A percentile compares a stretch with the other conserved stretches of the same genome.
These are phyloP conservation scores for Entelurus aequoreus DNA, from an alignment of 2,113 vertebrate species.

Conservation along the genomic window DNA sequence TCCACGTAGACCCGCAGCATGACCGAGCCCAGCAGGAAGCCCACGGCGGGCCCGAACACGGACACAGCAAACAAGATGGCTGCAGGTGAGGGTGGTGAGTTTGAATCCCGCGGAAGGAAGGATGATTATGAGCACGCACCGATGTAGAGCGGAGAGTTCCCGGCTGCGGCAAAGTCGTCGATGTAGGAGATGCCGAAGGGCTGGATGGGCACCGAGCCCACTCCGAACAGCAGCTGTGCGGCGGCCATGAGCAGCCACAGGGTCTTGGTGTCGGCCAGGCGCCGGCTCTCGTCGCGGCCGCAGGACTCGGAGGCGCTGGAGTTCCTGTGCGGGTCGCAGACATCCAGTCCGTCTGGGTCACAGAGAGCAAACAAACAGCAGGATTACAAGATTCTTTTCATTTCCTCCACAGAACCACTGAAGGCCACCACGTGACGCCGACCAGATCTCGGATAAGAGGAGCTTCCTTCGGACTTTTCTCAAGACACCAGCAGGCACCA, in stretches of 20 bases:
- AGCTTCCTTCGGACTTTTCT: conserved; percentile 28
- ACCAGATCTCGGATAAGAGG: conserved; percentile 22
- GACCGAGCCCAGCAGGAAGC: conserved; percentile 84
- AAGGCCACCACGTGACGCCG: conserved; percentile 1
- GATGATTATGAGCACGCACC: conserved; percentile 59
- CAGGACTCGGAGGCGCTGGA: conserved; percentile 38
- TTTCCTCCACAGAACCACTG: conserved; percentile 29
- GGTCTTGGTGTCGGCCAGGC: conserved; percentile 69
- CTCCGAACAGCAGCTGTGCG: conserved; percentile 86
- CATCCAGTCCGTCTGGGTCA: conserved; percentile 52
- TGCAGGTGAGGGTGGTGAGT: conserved; percentile 54
- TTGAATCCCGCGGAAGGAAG: too few species aligned
- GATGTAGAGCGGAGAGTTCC: conserved; percentile 88
- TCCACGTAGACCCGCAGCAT: conserved; percentile 88
- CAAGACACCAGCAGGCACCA: neutral
- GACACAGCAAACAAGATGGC: conserved; percentile 90
- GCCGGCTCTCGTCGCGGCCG: conserved; percentile 34
- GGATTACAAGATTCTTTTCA: conserved; percentile 18
- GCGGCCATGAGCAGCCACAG: conserved; percentile 87
- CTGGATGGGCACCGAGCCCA: conserved; percentile 92
- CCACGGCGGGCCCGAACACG: conserved; percentile 88
- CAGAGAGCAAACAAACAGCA: neutral
- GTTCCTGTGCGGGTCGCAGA: conserved; percentile 59
- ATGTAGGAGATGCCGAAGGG: conserved; percentile 96
- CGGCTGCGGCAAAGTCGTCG: conserved; percentile 85